phyloP scores from a whole-genome alignment of 2,888 invertebrate species.

The Steinernema hermaphroditum region DNA sequence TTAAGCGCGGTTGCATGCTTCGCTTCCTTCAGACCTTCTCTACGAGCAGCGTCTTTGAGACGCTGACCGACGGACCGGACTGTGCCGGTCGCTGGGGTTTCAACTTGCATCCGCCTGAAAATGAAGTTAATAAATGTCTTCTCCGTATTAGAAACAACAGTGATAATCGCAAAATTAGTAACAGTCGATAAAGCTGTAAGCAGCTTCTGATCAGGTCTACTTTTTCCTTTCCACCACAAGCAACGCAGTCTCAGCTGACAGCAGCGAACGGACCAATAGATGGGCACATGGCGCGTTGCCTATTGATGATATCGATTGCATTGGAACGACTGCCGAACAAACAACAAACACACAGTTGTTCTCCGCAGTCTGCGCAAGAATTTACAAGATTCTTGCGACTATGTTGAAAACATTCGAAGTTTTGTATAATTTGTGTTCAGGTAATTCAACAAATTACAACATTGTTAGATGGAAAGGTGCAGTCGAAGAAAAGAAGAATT shows the following conservation, averaged over 20 bases:
- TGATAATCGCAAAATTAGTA: too few species aligned
- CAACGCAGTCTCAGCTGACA: constrained; percentile 6
- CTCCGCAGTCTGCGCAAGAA: background rate
- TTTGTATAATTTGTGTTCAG: too few species aligned
- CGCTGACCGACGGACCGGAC: constrained; percentile 48
- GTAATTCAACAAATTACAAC: too few species aligned
- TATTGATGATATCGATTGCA: constrained; percentile 30
- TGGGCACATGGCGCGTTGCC: constrained; percentile 24
- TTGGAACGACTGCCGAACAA: constrained; percentile 23
- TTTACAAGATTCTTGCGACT: too few species aligned
- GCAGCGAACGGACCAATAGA: constrained; percentile 16
- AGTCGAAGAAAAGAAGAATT: too few species aligned
- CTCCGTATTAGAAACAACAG: too few species aligned
- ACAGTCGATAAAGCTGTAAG: too few species aligned
- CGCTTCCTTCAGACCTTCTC: constrained; percentile 30
- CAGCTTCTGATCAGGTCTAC: too few species aligned
- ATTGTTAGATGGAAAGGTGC: too few species aligned
- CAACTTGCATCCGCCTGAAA: constrained; percentile 50
- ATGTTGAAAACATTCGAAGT: too few species aligned
- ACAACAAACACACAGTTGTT: constrained; percentile 23
- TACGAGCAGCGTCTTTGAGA: constrained; percentile 43
- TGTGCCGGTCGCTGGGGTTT: constrained; percentile 33
- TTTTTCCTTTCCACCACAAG: too few species aligned
- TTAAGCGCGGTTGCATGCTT: constrained; percentile 2
- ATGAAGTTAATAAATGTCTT: background rate